These are phyloP conservation scores for Danio tinwini DNA, from an alignment of 2,797 vertebrate genomes.

Conservation along the genomic window DNA sequence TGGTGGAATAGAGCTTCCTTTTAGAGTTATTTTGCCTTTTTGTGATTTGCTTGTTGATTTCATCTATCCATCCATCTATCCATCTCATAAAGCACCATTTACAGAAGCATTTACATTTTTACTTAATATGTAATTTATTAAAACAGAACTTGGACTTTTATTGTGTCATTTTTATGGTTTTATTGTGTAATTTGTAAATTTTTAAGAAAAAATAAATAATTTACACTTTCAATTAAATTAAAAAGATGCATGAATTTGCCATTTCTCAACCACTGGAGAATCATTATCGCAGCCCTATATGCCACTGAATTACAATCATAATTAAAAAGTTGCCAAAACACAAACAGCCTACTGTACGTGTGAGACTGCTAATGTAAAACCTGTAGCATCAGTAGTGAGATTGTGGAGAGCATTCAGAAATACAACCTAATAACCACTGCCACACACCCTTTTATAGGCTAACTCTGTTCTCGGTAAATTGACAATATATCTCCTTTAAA, in stretches of 20 bases:
- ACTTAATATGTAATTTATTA: too few relatives aligned
- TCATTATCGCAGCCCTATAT: not conserved
- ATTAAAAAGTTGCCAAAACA: not conserved
- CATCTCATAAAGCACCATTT: too few relatives aligned
- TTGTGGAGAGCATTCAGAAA: slow-evolving; percentile 24
- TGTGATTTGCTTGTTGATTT: not conserved
- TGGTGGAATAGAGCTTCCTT: too few relatives aligned
- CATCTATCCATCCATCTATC: too few relatives aligned
- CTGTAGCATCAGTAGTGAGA: not conserved
- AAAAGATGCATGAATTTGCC: not conserved
- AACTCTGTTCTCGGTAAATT: slow-evolving; percentile 37
- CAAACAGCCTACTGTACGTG: not conserved
- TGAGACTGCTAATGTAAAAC: not conserved
- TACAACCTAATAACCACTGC: slow-evolving; percentile 36
- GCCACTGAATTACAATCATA: not conserved
- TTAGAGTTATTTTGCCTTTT: not conserved
- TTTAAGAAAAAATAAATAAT: too few relatives aligned
- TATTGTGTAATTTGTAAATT: too few relatives aligned
- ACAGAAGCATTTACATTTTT: too few relatives aligned
- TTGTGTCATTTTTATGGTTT: too few relatives aligned
- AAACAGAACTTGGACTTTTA: too few relatives aligned
- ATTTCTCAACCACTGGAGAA: not conserved
- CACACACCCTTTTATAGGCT: slow-evolving; percentile 25
- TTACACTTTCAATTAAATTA: too few relatives aligned
- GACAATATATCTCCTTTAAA: slow-evolving; percentile 39